Conservation (phyloP, 2,888 invertebrate genomes). For the Cryptus viduatorius region DNA sequence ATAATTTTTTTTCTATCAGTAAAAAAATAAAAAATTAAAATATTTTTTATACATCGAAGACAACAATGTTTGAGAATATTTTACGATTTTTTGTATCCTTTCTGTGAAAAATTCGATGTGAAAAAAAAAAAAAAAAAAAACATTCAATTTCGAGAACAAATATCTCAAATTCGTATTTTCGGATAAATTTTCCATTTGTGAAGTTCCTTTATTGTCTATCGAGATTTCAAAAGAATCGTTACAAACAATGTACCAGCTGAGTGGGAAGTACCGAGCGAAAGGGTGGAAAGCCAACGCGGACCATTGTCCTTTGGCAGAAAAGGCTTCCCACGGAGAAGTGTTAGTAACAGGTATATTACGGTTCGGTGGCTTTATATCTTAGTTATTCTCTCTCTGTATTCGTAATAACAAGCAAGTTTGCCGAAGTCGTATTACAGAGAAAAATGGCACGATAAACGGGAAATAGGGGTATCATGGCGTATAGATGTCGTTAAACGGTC, state of each 20-base stretch:
- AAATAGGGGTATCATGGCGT: neutral
- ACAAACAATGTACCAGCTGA: neutral
- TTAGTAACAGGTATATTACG: neutral
- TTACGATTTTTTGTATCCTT: too few relatives aligned
- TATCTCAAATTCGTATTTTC: too few relatives aligned
- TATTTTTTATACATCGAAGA: too few relatives aligned
- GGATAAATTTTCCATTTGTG: too few relatives aligned
- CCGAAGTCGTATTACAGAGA: neutral
- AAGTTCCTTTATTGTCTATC: neutral
- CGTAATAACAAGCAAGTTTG: neutral
- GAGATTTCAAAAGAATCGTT: neutral
- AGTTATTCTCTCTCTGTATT: neutral
- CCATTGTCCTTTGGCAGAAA: neutral
- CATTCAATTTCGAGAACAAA: too few relatives aligned
- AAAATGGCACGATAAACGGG: neutral
- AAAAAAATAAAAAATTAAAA: too few relatives aligned
- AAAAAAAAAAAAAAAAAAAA: too few relatives aligned
- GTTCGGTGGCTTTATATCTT: neutral
- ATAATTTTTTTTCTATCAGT: too few relatives aligned
- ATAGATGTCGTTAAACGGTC: neutral
- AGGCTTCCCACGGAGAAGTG: constrained; percentile 2
- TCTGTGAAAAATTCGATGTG: too few relatives aligned
- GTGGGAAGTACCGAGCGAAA: neutral
- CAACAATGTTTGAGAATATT: too few relatives aligned
- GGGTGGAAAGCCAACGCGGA: neutral